Conservation (phyloP, 2,888 invertebrate species). For the Leptura quadrifasciata region DNA sequence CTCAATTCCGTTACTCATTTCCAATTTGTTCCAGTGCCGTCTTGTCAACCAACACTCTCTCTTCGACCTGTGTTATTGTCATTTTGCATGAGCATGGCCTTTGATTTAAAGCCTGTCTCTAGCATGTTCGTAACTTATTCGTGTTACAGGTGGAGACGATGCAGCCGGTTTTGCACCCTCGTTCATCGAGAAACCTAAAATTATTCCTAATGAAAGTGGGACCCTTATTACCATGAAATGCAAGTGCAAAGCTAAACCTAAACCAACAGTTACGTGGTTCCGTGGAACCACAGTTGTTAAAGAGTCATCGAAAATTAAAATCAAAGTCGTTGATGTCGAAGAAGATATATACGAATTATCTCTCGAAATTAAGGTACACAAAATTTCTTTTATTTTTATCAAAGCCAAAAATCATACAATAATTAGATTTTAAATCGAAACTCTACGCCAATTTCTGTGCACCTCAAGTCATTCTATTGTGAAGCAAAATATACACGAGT, state of each 20-base stretch:
- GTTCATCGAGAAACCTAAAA: slow-evolving; percentile 98
- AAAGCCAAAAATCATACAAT: neutral
- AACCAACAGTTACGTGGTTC: slow-evolving; percentile 96
- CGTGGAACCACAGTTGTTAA: slow-evolving; percentile 90
- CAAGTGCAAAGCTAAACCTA: slow-evolving; percentile 95
- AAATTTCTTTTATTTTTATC: neutral
- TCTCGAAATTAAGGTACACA: slow-evolving; percentile 84
- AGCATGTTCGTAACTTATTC: slow-evolving; percentile 63
- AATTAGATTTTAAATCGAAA: too few relatives aligned
- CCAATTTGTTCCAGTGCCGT: slow-evolving; percentile 67
- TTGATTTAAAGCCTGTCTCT: slow-evolving; percentile 64
- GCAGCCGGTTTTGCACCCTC: slow-evolving; percentile 96
- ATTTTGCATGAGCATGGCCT: slow-evolving; percentile 74
- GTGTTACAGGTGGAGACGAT: slow-evolving; percentile 88
- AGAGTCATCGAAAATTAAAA: slow-evolving; percentile 89
- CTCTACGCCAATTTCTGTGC: too few relatives aligned
- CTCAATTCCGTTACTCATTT: slow-evolving; percentile 67
- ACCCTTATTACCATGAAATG: slow-evolving; percentile 98
- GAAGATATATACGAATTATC: slow-evolving; percentile 92
- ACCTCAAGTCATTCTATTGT: too few relatives aligned
- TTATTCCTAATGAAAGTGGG: slow-evolving; percentile 98
- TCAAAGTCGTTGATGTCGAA: slow-evolving; percentile 84
- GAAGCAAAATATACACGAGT: too few relatives aligned
- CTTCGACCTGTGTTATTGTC: slow-evolving; percentile 65
- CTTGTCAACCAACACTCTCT: slow-evolving; percentile 58